Conservation (phyloP, 2,797 vertebrate genomes). For the Catostomus latipinnis region DNA sequence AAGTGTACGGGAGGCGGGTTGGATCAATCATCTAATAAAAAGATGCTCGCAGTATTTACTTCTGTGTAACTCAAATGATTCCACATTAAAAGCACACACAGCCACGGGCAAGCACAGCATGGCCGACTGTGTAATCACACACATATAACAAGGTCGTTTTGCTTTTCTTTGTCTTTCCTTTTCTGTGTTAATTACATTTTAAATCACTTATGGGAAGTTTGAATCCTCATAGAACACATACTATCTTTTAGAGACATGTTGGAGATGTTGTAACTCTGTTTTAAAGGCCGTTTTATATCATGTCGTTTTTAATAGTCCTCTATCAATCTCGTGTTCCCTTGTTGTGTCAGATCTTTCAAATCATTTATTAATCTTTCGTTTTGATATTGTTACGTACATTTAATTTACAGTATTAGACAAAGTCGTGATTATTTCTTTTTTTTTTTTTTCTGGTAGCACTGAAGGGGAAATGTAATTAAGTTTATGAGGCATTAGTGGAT, state of each 20-base stretch:
- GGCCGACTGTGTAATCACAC: conserved; percentile 67
- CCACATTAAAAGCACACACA: not conserved
- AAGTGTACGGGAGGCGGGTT: conserved; percentile 74
- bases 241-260: no score
- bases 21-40: conserved; percentile 71
- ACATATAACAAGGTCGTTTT: conserved; percentile 1
- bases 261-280: not conserved
- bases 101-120: conserved; percentile 71
- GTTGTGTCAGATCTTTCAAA: not conserved
- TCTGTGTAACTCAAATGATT: conserved; percentile 47
- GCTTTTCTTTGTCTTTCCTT: conserved; percentile 21
- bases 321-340: not conserved
- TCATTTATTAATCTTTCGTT: no score
- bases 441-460: no score
- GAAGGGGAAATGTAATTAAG: not conserved
- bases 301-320: not conserved
- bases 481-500: not conserved
- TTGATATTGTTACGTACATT: no score
- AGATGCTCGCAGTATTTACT: conserved; percentile 58
- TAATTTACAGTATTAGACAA: no score
- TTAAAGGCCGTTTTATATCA: not conserved
- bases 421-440: not conserved
- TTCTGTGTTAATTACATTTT: not conserved
- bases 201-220: not conserved
- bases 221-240: not conserved